phyloP scores from a whole-genome alignment of 2,113 vertebrate species.

The Eublepharis macularius region DNA sequence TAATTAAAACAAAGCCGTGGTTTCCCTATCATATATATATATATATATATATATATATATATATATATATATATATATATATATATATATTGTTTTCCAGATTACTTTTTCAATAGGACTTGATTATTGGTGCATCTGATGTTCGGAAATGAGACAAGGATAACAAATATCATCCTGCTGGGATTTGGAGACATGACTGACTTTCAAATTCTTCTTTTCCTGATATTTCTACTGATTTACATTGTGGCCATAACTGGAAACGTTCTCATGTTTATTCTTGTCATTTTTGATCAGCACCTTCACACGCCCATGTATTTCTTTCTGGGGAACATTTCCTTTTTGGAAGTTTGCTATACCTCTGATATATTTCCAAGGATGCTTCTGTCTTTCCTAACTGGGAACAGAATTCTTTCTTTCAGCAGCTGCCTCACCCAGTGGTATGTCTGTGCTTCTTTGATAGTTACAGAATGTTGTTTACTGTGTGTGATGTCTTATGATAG shows the following conservation, averaged over 20 bases:
- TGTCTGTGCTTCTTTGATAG: too few relatives aligned
- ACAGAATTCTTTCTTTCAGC: slow-evolving; percentile 53
- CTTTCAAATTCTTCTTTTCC: slow-evolving; percentile 48
- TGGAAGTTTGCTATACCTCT: slow-evolving; percentile 53
- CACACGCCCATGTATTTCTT: slow-evolving; percentile 63
- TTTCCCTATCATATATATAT: too few relatives aligned
- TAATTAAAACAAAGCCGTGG: too few relatives aligned
- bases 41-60: too few relatives aligned
- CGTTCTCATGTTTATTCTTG: slow-evolving; percentile 33
- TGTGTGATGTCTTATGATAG: too few relatives aligned
- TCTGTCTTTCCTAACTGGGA: slow-evolving; percentile 43
- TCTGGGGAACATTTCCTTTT: slow-evolving; percentile 48
- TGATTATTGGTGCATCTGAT: too few relatives aligned
- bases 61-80: too few relatives aligned
- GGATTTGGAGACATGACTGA: slow-evolving; percentile 31
- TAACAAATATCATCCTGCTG: too few relatives aligned
- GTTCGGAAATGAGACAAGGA: slow-evolving; percentile 32
- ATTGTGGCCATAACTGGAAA: slow-evolving; percentile 44
- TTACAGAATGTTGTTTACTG: too few relatives aligned
- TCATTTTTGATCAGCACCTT: slow-evolving; percentile 44
- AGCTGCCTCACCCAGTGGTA: slow-evolving; percentile 54
- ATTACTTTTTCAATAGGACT: too few relatives aligned
- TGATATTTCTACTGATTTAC: slow-evolving; percentile 34
- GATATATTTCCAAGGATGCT: slow-evolving; percentile 52
- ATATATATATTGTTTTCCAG: too few relatives aligned